phyloP scores from a whole-genome alignment of 2,888 invertebrate species.

The Amphipyra berbera region DNA sequence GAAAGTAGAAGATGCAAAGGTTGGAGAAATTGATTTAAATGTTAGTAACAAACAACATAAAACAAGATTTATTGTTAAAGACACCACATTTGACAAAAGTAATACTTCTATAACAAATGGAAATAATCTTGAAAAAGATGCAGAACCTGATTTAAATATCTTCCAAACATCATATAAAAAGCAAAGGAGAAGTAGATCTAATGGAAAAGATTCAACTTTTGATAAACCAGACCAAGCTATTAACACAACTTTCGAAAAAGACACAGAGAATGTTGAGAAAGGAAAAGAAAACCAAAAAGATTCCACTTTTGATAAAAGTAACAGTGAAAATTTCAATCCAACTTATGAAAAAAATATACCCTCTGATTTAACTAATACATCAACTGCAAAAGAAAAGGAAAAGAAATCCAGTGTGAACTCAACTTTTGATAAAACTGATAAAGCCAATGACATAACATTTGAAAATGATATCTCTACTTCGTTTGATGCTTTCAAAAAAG shows the following conservation, averaged over 20 bases:
- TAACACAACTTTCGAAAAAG: constrained; percentile 45
- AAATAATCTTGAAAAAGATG: constrained; percentile 26
- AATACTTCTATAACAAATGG: background rate
- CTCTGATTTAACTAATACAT: background rate
- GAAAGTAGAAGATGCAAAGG: constrained; percentile 20
- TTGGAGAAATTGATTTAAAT: constrained; percentile 6
- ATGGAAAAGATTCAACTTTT: constrained; percentile 39
- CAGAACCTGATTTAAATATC: constrained; percentile 7
- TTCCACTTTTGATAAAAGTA: constrained; percentile 35
- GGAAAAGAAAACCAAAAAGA: constrained; percentile 12
- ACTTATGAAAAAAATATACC: constrained; percentile 36
- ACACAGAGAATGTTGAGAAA: background rate
- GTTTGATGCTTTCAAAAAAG: constrained; percentile 54
- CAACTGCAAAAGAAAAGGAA: constrained; percentile 6
- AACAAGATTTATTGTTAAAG: constrained; percentile 13
- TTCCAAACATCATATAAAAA: constrained; percentile 5
- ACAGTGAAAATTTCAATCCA: constrained; percentile 12
- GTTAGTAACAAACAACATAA: constrained; percentile 14
- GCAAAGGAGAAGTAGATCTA: constrained; percentile 17
- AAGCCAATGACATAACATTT: constrained; percentile 37
- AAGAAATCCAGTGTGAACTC: constrained; percentile 34
- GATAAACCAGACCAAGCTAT: constrained; percentile 40
- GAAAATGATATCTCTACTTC: constrained; percentile 42
- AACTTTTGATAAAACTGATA: constrained; percentile 60
- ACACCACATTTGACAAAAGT: constrained; percentile 26